phyloP scores from a whole-genome alignment of 1,140 invertebrate genomes.

The Panulirus ornatus region DNA sequence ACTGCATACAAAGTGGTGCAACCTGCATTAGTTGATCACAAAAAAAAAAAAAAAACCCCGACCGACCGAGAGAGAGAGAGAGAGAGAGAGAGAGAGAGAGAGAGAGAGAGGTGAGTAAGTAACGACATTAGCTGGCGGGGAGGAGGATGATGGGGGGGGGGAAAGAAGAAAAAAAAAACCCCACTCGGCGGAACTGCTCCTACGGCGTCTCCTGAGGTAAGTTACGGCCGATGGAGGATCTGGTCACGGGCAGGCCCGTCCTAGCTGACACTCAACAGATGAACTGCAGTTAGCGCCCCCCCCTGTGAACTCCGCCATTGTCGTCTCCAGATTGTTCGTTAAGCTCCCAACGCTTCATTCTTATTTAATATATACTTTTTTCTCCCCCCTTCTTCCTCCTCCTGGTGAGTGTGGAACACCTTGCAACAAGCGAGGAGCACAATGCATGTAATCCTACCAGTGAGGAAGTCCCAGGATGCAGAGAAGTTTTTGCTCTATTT shows the following conservation, averaged over 20 bases:
- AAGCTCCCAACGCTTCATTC: constrained; percentile 40
- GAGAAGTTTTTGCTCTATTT: constrained; percentile 44
- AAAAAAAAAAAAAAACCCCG: constrained; percentile 32
- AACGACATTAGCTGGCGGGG: constrained; percentile 50
- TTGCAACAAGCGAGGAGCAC: constrained; percentile 22
- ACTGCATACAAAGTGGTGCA: constrained; percentile 32
- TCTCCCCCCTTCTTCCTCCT: no score
- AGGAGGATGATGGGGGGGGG: constrained; percentile 32
- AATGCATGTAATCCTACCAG: constrained; percentile 33
- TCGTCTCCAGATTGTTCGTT: constrained; percentile 48
- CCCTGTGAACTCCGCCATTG: constrained; percentile 47
- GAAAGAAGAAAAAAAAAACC: no score
- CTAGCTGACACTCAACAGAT: constrained; percentile 18
- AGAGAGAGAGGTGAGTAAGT: constrained; percentile 53
- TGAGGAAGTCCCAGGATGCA: constrained; percentile 39
- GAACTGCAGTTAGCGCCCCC: background rate
- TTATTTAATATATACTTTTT: constrained; percentile 37
- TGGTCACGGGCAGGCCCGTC: constrained; percentile 46
- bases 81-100: no score
- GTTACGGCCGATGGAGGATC: background rate
- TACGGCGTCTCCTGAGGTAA: constrained; percentile 46
- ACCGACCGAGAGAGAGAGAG: no score
- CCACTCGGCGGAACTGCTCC: no score
- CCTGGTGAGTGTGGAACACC: constrained; percentile 1
- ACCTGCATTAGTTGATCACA: constrained; percentile 57